Conservation (phyloP, 2,888 invertebrate genomes). For the Caenorhabditis sp. region DNA sequence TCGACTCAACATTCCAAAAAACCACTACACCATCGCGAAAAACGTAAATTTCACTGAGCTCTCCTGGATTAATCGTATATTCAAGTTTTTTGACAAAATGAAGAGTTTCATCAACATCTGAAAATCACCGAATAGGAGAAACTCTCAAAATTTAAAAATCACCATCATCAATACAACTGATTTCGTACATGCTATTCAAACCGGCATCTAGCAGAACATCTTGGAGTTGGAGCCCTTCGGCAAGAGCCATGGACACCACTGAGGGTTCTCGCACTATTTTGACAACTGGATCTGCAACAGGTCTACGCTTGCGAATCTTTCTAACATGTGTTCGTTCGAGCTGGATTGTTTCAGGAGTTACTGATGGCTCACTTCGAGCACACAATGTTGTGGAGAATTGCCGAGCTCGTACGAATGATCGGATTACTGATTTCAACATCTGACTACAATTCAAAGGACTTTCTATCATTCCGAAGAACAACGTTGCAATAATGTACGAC, state of each 20-base stretch:
- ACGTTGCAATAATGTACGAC: slow-evolving; percentile 20
- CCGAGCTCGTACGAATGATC: slow-evolving; percentile 11
- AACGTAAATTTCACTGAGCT: slow-evolving; percentile 58
- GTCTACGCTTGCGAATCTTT: slow-evolving; percentile 26
- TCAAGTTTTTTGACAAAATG: slow-evolving; percentile 58
- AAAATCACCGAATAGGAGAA: slow-evolving; percentile 4
- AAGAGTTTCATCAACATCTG: slow-evolving; percentile 60
- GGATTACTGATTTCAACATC: slow-evolving; percentile 24
- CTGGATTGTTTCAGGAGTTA: slow-evolving; percentile 21
- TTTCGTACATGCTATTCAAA: slow-evolving; percentile 51
- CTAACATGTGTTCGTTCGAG: slow-evolving; percentile 29
- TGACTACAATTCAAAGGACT: neutral
- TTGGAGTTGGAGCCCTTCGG: slow-evolving; percentile 55
- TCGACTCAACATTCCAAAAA: slow-evolving; percentile 62
- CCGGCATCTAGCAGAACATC: slow-evolving; percentile 37
- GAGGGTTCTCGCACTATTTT: slow-evolving; percentile 41
- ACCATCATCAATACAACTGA: slow-evolving; percentile 60
- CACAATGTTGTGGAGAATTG: slow-evolving; percentile 21
- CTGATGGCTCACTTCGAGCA: slow-evolving; percentile 15
- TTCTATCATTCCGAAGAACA: neutral
- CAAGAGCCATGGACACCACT: slow-evolving; percentile 56
- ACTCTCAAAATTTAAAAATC: neutral
- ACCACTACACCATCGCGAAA: slow-evolving; percentile 67
- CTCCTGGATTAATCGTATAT: slow-evolving; percentile 54
- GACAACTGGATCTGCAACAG: slow-evolving; percentile 25